phyloP scores from a whole-genome alignment of 2,888 invertebrate species.

The Stenolophus ochropezus region DNA sequence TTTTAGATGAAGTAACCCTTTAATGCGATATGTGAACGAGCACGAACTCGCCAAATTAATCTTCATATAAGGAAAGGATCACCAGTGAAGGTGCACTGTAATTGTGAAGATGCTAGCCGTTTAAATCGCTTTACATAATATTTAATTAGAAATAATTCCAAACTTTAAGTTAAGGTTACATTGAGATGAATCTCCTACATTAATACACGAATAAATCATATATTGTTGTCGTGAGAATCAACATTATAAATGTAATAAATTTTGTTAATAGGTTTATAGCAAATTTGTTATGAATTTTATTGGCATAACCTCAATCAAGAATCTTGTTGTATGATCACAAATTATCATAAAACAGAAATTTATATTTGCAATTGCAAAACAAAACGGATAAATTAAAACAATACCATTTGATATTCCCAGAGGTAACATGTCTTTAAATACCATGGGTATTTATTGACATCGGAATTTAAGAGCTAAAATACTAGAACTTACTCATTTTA shows the following conservation, averaged over 20 bases:
- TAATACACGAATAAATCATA: slow-evolving; percentile 3
- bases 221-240: slow-evolving; percentile 18
- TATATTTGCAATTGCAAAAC: not conserved
- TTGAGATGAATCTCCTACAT: not conserved
- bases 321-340: not conserved
- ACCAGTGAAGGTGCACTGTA: slow-evolving; percentile 40
- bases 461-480: too few relatives aligned
- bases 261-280: not conserved
- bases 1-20: slow-evolving; percentile 18
- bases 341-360: not conserved
- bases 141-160: slow-evolving; percentile 49
- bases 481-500: too few relatives aligned
- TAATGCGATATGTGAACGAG: slow-evolving; percentile 6
- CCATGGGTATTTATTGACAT: too few relatives aligned
- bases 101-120: slow-evolving; percentile 17
- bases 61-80: slow-evolving; percentile 49
- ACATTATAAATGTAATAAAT: slow-evolving; percentile 6
- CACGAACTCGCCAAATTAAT: slow-evolving; percentile 40
- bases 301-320: not conserved
- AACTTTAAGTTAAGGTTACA: slow-evolving; percentile 18
- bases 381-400: too few relatives aligned
- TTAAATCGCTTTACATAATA: slow-evolving; percentile 46
- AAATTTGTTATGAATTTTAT: slow-evolving; percentile 18
- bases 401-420: too few relatives aligned
- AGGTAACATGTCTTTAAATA: too few relatives aligned